These are phyloP conservation scores for Geotrypetes seraphini DNA, from an alignment of 2,797 vertebrate species.

Conservation along the genomic window DNA sequence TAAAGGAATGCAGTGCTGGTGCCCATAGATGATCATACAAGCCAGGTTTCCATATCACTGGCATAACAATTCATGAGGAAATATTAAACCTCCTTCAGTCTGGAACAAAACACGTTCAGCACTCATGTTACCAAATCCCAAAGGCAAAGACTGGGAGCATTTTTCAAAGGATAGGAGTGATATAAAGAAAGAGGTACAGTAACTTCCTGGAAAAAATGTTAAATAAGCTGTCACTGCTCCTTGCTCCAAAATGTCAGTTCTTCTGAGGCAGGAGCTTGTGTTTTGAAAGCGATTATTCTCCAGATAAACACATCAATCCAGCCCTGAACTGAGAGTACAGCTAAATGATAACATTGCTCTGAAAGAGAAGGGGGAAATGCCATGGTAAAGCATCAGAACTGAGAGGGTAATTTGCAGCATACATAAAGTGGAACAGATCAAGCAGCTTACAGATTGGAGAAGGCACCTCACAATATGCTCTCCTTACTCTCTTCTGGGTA, in stretches of 20 bases:
- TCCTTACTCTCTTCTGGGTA: too few species aligned
- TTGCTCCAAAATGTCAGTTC: constrained; percentile 31
- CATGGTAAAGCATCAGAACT: fast-evolving
- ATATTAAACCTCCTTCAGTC: fast-evolving
- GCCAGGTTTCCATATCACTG: too few species aligned
- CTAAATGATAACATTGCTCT: fast-evolving
- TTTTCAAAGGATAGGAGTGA: neutral
- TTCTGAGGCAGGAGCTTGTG: constrained; percentile 13
- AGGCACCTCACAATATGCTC: too few species aligned
- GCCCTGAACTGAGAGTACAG: constrained; percentile 5
- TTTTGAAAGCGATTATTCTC: constrained; percentile 36
- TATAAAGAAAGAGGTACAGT: neutral
- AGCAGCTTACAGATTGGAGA: neutral
- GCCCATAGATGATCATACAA: too few species aligned
- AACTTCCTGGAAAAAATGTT: neutral
- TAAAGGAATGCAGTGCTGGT: too few species aligned
- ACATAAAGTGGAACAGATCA: neutral
- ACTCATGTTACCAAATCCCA: neutral
- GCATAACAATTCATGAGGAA: too few species aligned
- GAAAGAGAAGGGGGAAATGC: fast-evolving
- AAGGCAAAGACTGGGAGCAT: fast-evolving
- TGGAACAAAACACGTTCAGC: fast-evolving
- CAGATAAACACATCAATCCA: constrained; percentile 26
- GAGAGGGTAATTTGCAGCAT: fast-evolving
- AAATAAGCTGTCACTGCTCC: constrained; percentile 24